These are phyloP conservation scores for Epinotia demarniana DNA, from an alignment of 2,888 invertebrate species.

Conservation along the genomic window DNA sequence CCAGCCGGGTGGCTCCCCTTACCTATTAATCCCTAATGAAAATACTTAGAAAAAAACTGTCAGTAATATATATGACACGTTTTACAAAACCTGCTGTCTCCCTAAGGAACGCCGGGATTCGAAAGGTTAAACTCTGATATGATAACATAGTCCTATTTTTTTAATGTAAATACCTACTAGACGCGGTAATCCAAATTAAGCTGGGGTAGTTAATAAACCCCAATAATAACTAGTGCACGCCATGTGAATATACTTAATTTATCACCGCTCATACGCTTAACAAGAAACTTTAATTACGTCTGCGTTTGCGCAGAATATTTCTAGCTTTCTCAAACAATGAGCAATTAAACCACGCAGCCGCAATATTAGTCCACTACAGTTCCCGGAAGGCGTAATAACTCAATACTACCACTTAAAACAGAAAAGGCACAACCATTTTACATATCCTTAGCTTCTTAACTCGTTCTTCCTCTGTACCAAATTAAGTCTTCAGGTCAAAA, in stretches of 20 bases:
- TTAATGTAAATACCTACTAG: too few relatives aligned
- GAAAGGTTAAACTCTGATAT: too few relatives aligned
- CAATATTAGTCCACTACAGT: constrained; percentile 41
- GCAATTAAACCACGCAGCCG: constrained; percentile 43
- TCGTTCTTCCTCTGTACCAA: not conserved
- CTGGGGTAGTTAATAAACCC: not conserved
- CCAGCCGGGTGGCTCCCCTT: too few relatives aligned
- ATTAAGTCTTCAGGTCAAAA: constrained; percentile 2
- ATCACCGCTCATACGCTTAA: constrained; percentile 16
- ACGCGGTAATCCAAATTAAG: not conserved
- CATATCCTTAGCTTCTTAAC: constrained; percentile 1
- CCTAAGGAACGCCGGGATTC: too few relatives aligned
- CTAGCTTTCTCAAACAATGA: constrained; percentile 41
- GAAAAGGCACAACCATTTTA: not conserved
- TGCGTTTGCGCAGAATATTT: constrained; percentile 31
- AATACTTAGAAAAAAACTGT: too few relatives aligned
- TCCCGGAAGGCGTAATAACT: constrained; percentile 43
- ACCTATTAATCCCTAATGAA: too few relatives aligned
- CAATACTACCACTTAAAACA: constrained; percentile 21
- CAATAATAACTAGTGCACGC: not conserved
- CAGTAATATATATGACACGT: too few relatives aligned
- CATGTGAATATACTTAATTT: not conserved
- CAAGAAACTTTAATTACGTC: constrained; percentile 32
- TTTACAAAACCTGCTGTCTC: too few relatives aligned
- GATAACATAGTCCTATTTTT: too few relatives aligned